Evolutionary conservation across 2,888 invertebrate genomes (phyloP), one percentile per base, ranked within the genome.

Genomic region (Mesorhabditis belari): DNA sequence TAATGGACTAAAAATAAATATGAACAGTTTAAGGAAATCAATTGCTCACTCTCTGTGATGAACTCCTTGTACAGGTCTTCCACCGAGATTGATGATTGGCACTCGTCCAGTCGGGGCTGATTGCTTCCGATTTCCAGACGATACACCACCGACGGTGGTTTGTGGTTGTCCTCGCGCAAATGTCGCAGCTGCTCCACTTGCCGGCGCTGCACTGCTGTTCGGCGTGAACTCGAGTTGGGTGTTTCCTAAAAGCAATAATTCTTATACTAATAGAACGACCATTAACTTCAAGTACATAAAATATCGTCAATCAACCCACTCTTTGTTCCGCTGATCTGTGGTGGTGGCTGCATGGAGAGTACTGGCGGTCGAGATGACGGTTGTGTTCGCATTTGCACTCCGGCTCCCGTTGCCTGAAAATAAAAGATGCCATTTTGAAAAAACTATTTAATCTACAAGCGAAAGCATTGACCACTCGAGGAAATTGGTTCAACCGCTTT

Each of bases 361-460:
- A 19, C 51, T 9, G 51, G 17, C 17, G 19, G 19, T n/a, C 51
- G 51, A 50, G 51, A 19, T 56, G 70, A 60, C 58, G 67, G 67
- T 55, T 67, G 67, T 9, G 51, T 56, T 55, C 69, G 62, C 67
- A 69, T 65, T 55, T 66, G 69, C 9, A 71, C 51, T 6, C 17
- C 12, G 17, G 51, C 44, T 1, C 12, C 44, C 12, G 2, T 35
- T n/a, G 44, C 12, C 44, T 35, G 44, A 35, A 35, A 35, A 35
- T 17, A 35, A 17, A 35, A 35, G n/a, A 35, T 35, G 44, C n/a
- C n/a, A n/a, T n/a, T n/a, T n/a, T n/a, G n/a, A n/a, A n/a, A n/a
- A n/a, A n/a, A n/a, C n/a, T n/a, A n/a, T n/a, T n/a, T n/a, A n/a
- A n/a, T n/a, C n/a, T n/a, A n/a, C n/a, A n/a, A n/a, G n/a, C n/a